A percentile compares a stretch with the other conserved stretches of the same genome.
These are phyloP conservation scores for Knipowitschia caucasica DNA, from an alignment of 2,797 vertebrate genomes.

Conservation along the genomic window DNA sequence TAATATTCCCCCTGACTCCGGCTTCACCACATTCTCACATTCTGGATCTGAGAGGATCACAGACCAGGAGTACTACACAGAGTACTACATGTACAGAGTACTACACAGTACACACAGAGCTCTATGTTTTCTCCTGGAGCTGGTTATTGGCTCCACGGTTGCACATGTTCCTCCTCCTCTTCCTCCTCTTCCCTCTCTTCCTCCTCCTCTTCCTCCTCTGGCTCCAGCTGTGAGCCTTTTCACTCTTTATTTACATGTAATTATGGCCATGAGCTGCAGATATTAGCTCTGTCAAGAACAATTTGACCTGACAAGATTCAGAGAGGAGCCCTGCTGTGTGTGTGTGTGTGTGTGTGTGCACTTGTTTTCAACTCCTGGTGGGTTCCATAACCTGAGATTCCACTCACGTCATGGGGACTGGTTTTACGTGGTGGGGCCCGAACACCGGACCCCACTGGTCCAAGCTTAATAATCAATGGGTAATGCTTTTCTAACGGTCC, in stretches of 20 bases:
- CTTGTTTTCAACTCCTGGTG: too few relatives aligned
- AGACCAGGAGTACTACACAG: too few relatives aligned
- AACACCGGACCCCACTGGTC: too few relatives aligned
- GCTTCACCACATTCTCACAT: slow-evolving; percentile 42
- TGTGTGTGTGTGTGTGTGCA: too few relatives aligned
- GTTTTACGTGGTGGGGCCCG: too few relatives aligned
- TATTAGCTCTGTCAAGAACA: slow-evolving; percentile 99
- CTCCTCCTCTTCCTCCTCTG: slow-evolving; percentile 67
- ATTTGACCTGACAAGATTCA: slow-evolving; percentile 99
- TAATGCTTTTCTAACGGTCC: too few relatives aligned
- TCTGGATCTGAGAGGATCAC: slow-evolving; percentile 32
- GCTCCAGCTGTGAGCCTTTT: slow-evolving; percentile 97
- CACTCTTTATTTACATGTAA: slow-evolving; percentile 99
- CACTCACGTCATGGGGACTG: too few relatives aligned
- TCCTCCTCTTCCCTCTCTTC: slow-evolving; percentile 35
- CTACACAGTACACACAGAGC: too few relatives aligned
- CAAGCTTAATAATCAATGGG: too few relatives aligned
- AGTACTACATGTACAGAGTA: too few relatives aligned
- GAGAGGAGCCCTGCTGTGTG: slow-evolving; percentile 84
- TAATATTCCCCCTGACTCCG: slow-evolving; percentile 77
- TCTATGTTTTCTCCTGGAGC: slow-evolving; percentile 13
- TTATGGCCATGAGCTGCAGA: slow-evolving; percentile 99
- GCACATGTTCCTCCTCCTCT: slow-evolving; percentile 25
- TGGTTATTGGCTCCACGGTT: slow-evolving; percentile 29
- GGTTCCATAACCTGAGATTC: too few relatives aligned